Evolutionary conservation across 1,140 invertebrate species (phyloP).

Genomic region (Subanguina moxae): DNA sequence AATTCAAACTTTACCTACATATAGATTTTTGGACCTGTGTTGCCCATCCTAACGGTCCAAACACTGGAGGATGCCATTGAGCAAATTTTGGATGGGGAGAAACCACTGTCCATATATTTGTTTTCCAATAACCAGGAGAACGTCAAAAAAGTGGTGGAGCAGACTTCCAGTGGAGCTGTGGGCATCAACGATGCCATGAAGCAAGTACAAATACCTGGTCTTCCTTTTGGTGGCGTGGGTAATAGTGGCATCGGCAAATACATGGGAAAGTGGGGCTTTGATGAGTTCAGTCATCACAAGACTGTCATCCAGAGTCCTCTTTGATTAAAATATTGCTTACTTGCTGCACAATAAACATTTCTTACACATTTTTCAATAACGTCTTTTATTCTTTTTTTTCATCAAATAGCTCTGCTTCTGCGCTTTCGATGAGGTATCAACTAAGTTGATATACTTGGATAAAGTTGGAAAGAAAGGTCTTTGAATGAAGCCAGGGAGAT

Average conservation of each 20-base stretch:
- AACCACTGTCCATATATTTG: conserved; percentile 33
- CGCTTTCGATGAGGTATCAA: too few relatives aligned
- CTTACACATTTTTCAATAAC: too few relatives aligned
- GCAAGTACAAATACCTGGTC: conserved; percentile 24
- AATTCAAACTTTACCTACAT: too few relatives aligned
- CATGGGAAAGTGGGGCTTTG: conserved; percentile 82
- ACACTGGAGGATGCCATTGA: conserved; percentile 50
- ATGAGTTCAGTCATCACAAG: conserved; percentile 86
- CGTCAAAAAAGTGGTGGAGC: conserved; percentile 19
- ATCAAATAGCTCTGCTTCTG: too few relatives aligned
- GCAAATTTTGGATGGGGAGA: conserved; percentile 38
- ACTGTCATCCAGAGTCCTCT: conserved; percentile 66
- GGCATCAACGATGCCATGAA: conserved; percentile 58
- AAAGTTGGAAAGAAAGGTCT: too few relatives aligned
- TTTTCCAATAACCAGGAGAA: conserved; percentile 20
- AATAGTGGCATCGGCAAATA: conserved; percentile 73
- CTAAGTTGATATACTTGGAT: too few relatives aligned
- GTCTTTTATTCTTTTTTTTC: too few relatives aligned
- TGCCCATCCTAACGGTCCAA: conserved; percentile 51
- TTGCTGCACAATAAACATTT: too few relatives aligned
- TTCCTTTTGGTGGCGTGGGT: conserved; percentile 71
- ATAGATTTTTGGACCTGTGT: conserved; percentile 57
- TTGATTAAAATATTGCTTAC: too few relatives aligned
- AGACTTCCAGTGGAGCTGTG: conserved; percentile 12
- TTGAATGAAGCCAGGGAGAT: too few relatives aligned